These are phyloP conservation scores for Temnopleurus reevesii DNA, from an alignment of 53 echinoderm and acorn worm species.

Conservation along the genomic window DNA sequence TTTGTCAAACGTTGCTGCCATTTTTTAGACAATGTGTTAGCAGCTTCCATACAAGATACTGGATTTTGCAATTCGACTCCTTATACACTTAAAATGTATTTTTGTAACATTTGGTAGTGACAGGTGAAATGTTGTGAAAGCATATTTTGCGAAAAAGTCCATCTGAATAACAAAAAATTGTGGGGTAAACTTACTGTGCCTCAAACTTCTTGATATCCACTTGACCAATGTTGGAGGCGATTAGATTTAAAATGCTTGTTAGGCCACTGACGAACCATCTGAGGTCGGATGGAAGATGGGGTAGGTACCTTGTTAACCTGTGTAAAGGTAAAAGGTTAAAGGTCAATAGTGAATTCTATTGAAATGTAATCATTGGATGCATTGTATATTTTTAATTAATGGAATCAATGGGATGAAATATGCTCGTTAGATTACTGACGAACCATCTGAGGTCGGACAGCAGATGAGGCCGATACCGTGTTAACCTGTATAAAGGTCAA, in stretches of 20 bases:
- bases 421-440: constrained; percentile 59
- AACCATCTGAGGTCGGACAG: constrained; percentile 77
- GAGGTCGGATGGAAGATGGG: constrained; percentile 73
- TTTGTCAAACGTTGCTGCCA: no score
- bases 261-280: constrained; percentile 74
- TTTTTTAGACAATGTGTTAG: no score
- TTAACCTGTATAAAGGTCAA: constrained; percentile 63
- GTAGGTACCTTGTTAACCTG: constrained; percentile 82
- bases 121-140: no score
- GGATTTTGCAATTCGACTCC: no score
- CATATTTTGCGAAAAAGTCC: no score
- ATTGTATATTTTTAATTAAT: not conserved
- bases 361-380: no score
- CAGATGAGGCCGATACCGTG: constrained; percentile 76
- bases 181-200: constrained; percentile 24
- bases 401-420: constrained; percentile 43
- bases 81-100: no score
- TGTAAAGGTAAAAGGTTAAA: not conserved
- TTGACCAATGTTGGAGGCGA: constrained; percentile 49
- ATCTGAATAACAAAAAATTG: not conserved
- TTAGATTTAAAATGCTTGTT: constrained; percentile 53
- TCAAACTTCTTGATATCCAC: constrained; percentile 59
- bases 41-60: no score
- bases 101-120: no score
- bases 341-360: no score